Evolutionary conservation across 64 coral and sea anemone genomes (phyloP), one percentile per base, ranked within the genome.

Genomic region (Stichodactyla helianthus): DNA sequence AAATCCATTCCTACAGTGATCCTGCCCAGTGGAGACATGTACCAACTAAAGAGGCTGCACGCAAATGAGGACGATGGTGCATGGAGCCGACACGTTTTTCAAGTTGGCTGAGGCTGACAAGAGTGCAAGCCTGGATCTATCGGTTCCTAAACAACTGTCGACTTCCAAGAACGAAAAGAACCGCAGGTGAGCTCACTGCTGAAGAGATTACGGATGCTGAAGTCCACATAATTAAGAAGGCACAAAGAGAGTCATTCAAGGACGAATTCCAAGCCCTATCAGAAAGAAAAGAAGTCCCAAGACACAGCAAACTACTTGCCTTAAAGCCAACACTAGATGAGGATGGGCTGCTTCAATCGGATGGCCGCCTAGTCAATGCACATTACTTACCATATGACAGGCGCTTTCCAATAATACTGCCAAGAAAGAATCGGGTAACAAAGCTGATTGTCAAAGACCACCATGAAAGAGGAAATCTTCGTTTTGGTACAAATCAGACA

Each of bases 361-460:
- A 88, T 28, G 91, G 90, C 13, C 80, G 90, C 55, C 63, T 92
- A 19, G 57, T 27, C 53, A 88, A 85, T 51, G 83, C 91, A 85
- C 74, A 93, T 63, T 85, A 88, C 52, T 51, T 89, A 70, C 82
- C 87, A 28, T 89, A 81, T 81, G 87, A 93, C 65, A 7, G 51
- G 53, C 86, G 87, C 84, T 93, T 86, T 51, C 82, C 87, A 27
- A 89, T 89, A 10, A 93, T 89, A 71, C 60, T 86, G 22, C 87
- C 92, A 67, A 57, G 87, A 68, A 59, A 71, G 57, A 78, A 82
- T 60, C 84, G 88, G 92, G 88, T 89, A 20, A 93, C 92, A 63
- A 93, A 93, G 78, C 78, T 89, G 64, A 88, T 88, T 59, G 81
- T 92, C 27, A 89, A 93, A 87, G 54, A 89, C 19, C 77, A 93